Conservation (phyloP, 2,113 vertebrate species). For the Ptychochromis oligacanthus region DNA sequence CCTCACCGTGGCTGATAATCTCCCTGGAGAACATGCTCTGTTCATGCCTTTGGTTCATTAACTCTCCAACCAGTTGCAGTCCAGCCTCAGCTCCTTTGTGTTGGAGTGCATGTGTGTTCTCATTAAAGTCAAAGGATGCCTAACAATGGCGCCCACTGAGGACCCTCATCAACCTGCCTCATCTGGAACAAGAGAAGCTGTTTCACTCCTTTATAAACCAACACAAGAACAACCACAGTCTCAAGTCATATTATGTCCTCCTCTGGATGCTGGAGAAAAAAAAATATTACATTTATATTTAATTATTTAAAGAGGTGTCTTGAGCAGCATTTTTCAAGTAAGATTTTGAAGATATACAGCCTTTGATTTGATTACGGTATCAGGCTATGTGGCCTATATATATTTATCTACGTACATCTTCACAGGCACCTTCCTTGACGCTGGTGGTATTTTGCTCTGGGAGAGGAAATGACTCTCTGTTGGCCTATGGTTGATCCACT, state of each 20-base stretch:
- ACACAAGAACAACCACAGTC: constrained; percentile 15
- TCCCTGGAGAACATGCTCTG: constrained; percentile 47
- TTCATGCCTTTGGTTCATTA: constrained; percentile 56
- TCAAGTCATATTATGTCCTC: constrained; percentile 14
- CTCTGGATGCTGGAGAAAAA: background rate
- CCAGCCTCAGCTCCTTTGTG: constrained; percentile 31
- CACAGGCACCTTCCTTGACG: too few species aligned
- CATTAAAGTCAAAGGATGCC: constrained; percentile 55
- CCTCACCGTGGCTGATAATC: constrained; percentile 58
- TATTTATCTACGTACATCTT: too few species aligned
- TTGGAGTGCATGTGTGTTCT: constrained; percentile 32
- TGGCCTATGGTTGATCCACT: too few species aligned
- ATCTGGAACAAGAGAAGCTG: constrained; percentile 13
- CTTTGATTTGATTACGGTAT: background rate
- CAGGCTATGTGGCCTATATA: background rate
- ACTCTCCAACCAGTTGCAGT: constrained; percentile 47
- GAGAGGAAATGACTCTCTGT: too few species aligned
- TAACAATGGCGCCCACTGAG: constrained; percentile 26
- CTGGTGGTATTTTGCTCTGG: too few species aligned
- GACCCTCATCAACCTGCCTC: constrained; percentile 40
- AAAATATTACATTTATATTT: background rate
- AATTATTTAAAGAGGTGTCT: background rate
- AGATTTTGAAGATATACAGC: background rate
- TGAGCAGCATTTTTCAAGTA: background rate
- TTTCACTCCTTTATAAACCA: constrained; percentile 21